Percentiles rank a stretch among this genome's conserved stretches.
Evolutionary conservation across 2,888 invertebrate species (phyloP).

Genomic region (Notodonta dromedarius): DNA sequence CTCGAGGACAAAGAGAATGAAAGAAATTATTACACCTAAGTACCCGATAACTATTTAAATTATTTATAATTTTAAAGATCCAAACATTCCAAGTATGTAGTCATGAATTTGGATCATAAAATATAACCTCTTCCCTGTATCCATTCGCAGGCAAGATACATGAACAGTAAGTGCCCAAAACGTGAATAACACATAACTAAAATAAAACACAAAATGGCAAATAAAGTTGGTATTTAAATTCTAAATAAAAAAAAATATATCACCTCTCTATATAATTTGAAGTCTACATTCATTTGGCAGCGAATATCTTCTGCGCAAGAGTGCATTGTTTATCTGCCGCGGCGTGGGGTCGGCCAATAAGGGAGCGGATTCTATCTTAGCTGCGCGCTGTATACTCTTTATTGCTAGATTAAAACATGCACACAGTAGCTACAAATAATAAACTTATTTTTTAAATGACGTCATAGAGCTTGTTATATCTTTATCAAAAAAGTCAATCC

Average conservation of each 20-base stretch:
- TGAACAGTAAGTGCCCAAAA: no score
- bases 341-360: constrained; percentile 70
- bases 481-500: constrained; percentile 11
- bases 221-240: no score
- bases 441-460: background rate
- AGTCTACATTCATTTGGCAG: constrained; percentile 49
- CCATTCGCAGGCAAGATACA: no score
- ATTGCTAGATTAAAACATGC: constrained; percentile 33
- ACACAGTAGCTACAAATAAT: background rate
- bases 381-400: constrained; percentile 40
- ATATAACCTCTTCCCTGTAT: background rate
- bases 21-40: no score
- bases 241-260: no score
- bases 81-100: no score
- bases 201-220: no score
- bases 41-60: no score
- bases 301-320: constrained; percentile 55
- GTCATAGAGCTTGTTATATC: constrained; percentile 22
- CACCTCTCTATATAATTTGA: background rate
- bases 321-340: constrained; percentile 65
- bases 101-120: no score
- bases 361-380: constrained; percentile 60
- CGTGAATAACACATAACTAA: no score
- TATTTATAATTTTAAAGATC: no score
- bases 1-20: no score